A percentile compares a stretch with the other conserved stretches of the same genome.
These are phyloP conservation scores for Zaprionus davidi DNA, from an alignment of 1,140 invertebrate species.

Conservation along the genomic window DNA sequence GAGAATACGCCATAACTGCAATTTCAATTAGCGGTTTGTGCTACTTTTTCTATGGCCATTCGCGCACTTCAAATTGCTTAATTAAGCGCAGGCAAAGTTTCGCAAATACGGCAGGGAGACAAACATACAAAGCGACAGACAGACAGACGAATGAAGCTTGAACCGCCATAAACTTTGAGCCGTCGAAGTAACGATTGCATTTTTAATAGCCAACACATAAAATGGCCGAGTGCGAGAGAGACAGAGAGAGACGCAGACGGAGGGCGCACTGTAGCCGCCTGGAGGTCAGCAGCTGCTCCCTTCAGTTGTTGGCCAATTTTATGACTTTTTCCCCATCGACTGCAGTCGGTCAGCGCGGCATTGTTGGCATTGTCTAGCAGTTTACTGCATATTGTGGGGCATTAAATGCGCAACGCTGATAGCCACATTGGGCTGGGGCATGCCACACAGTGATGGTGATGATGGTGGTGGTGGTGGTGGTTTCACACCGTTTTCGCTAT, in stretches of 20 bases:
- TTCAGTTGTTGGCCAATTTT: conserved; percentile 62
- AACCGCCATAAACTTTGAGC: conserved; percentile 67
- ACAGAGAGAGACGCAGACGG: neutral
- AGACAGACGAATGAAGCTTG: conserved; percentile 9
- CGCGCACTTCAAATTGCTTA: conserved; percentile 74
- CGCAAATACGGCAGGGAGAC: conserved; percentile 61
- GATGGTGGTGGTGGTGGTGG: neutral
- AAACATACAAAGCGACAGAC: conserved; percentile 18
- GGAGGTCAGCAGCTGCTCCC: conserved; percentile 41
- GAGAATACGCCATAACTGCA: conserved; percentile 71
- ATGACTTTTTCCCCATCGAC: conserved; percentile 66
- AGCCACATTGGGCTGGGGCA: conserved; percentile 19
- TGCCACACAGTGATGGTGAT: conserved; percentile 26
- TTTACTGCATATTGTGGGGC: conserved; percentile 65
- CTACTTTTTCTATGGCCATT: conserved; percentile 61
- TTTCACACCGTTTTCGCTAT: conserved; percentile 11
- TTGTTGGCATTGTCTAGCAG: conserved; percentile 43
- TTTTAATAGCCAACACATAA: conserved; percentile 72
- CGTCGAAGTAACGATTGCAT: conserved; percentile 74
- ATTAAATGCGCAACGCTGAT: conserved; percentile 30
- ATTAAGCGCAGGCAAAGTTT: conserved; percentile 76
- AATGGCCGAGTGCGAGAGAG: conserved; percentile 9
- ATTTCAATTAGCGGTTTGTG: conserved; percentile 79
- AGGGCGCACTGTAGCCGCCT: neutral
- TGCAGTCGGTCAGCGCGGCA: conserved; percentile 63